Base-by-base conservation (phyloP, 2,113 vertebrate genomes). In the Cyprinus carpio region DNA sequence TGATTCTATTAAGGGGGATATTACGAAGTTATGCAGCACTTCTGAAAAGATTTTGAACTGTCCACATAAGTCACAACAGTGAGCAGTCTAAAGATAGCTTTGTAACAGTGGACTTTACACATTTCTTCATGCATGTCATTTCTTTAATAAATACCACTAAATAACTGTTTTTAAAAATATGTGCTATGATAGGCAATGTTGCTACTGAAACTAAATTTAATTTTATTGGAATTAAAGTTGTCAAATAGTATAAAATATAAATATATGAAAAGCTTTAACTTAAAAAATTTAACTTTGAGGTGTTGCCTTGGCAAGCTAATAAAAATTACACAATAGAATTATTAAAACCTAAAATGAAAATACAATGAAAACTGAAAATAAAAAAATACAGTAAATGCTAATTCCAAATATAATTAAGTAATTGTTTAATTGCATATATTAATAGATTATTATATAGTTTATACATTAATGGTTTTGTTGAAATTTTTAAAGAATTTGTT, bases 1-100 rank as follows among this genome's bases (percentile, higher is more conserved):
- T 49, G 71, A 75, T 49, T 75, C 71, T 49, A 49, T 75, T 75
- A 75, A 75, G 12, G 37, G 6, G 71, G n/a, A n/a, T n/a, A n/a
- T n/a, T n/a, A n/a, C n/a, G n/a, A n/a, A n/a, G n/a, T n/a, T n/a
- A n/a, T n/a, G n/a, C n/a, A n/a, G n/a, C n/a, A n/a, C n/a, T n/a
- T n/a, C n/a, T n/a, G n/a, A n/a, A n/a, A n/a, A n/a, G n/a, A n/a
- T n/a, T n/a, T n/a, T n/a, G n/a, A n/a, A n/a, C n/a, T n/a, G n/a
- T n/a, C n/a, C n/a, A n/a, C n/a, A n/a, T n/a, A n/a, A n/a, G n/a
- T n/a, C n/a, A n/a, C n/a, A n/a, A 49, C 43, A 25, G 23, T 25
- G 25, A 4, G 8, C 25, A 74, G 71, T 46, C 40, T 27, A 75
- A 75, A 25, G 12, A 75, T n/a, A 49, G 40, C 40, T 74, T 43